Evolutionary conservation across 2,113 vertebrate genomes (phyloP).

Genomic region (Oryctolagus cuniculus): mOryCun1.1 NC_091445.1:49983001-49983500

Average conservation of each 20-base stretch:
- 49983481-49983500: not conserved
- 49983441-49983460: not conserved
- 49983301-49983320: too few relatives aligned
- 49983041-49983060: not conserved
- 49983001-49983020: not conserved
- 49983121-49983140: not conserved
- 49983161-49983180: not conserved
- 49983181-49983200: not conserved
- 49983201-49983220: not conserved
- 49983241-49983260: not conserved
- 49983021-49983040: not conserved
- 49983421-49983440: not conserved
- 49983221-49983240: not conserved
- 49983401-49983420: not conserved
- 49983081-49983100: not conserved
- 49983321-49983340: not conserved
- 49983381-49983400: not conserved
- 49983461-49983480: not conserved
- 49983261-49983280: not conserved
- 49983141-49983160: not conserved
- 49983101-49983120: not conserved
- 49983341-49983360: not conserved
- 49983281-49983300: not conserved
- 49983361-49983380: not conserved
- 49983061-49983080: not conserved